A percentile compares a stretch with the other conserved stretches of the same genome.
phyloP scores from a whole-genome alignment of 2,113 vertebrate genomes.

The Macquaria australasica region DNA sequence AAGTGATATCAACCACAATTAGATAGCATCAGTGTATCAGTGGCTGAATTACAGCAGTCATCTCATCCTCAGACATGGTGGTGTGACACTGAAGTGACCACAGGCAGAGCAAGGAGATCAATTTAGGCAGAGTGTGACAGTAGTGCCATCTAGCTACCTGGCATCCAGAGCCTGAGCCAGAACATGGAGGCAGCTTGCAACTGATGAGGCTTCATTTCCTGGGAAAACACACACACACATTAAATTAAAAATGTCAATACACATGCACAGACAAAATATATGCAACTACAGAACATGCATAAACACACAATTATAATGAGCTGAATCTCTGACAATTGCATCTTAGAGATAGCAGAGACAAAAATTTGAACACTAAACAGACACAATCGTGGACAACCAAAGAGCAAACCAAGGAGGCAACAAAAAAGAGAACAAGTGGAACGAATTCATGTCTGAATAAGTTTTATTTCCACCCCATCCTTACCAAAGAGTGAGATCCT shows the following conservation, averaged over 20 bases:
- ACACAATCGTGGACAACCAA: background rate
- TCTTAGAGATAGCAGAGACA: background rate
- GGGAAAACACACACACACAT: constrained; percentile 27
- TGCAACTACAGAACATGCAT: background rate
- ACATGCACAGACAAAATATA: background rate
- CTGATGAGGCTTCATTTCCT: constrained; percentile 90
- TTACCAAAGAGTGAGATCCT: constrained; percentile 81
- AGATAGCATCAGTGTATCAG: constrained; percentile 59
- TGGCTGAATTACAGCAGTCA: constrained; percentile 62
- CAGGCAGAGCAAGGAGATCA: constrained; percentile 32
- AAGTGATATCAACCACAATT: constrained; percentile 61
- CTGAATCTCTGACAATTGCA: background rate
- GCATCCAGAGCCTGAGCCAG: constrained; percentile 93
- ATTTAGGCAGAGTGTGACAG: constrained; percentile 46
- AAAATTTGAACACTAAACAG: background rate
- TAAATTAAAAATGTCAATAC: background rate
- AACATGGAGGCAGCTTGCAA: constrained; percentile 93
- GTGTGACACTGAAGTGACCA: constrained; percentile 56
- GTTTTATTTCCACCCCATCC: constrained; percentile 33
- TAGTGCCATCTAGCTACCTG: constrained; percentile 85
- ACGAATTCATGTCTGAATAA: background rate
- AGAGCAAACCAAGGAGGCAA: constrained; percentile 2
- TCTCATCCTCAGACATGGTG: constrained; percentile 55
- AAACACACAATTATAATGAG: background rate
- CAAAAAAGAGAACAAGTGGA: background rate